Base-by-base conservation (phyloP, 2,113 vertebrate genomes). In the Cinclus mexicanus region DNA sequence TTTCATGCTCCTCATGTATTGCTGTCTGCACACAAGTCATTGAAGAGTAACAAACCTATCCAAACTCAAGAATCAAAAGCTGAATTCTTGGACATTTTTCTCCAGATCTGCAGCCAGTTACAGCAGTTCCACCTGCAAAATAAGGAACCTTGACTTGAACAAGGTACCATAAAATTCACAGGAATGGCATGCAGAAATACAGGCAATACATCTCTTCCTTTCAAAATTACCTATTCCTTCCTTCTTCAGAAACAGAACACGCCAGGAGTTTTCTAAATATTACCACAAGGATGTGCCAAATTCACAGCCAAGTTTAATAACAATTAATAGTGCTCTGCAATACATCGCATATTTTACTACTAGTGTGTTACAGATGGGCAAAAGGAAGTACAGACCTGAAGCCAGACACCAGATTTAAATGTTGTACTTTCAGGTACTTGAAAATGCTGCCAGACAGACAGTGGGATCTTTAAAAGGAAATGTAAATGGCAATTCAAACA, bases 381-480 rank as follows among this genome's bases (percentile, higher is more conserved):
- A 74, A 89, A 70, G 10, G 29, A 90, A 89, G 35, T 42, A 95
- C 8, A 85, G 63, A 85, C 16, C 52, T 13, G 63, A 88, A 83
- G 42, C 18, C 41, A 88, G 42, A 86, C 35, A 77, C 20, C 60
- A 83, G 28, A 87, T 81, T 64, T 87, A 75, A 86, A 90, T 44
- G 44, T 64, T 78, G 41, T 83, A 29, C 16, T 29, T 52, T 52
- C 41, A 86, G 35, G 31, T 44, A 70, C 22, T 39, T 56, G 20
- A 70, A 93, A 93, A 92, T 31, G 29, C 44, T 95, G 64, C 60
- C 47, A 95, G 76, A 14, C 63, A 93, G 92, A 59, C 56, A 93
- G 50, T 67, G 39, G 59, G 26, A 90, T 90, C 41, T 75, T 87
- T 94, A 68, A 95, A 91, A 92, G 47, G 83, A 91, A 91, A 92